phyloP scores from a whole-genome alignment of 2,797 vertebrate genomes.

The Streptopelia turtur region DNA sequence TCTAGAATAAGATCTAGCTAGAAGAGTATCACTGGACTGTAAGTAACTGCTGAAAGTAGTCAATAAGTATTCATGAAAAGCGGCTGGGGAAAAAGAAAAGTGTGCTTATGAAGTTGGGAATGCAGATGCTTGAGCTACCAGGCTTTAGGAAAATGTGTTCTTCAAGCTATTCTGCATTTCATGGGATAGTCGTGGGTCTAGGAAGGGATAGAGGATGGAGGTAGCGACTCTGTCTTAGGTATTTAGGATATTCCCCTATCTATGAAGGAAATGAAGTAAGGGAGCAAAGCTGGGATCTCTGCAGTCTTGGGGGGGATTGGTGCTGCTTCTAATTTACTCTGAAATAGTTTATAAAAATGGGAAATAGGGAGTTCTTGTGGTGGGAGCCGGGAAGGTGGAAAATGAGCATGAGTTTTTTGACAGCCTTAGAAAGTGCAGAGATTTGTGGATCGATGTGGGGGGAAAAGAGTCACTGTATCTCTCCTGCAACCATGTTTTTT shows the following conservation, averaged over 20 bases:
- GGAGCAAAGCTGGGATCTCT: background rate
- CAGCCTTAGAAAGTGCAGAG: background rate
- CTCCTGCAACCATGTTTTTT: fast-evolving
- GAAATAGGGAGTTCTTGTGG: fast-evolving
- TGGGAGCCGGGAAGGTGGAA: background rate
- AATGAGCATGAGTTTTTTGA: background rate
- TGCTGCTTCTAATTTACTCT: background rate
- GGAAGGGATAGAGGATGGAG: background rate
- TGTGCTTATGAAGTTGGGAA: background rate
- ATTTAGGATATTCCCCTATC: background rate
- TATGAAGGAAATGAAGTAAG: background rate
- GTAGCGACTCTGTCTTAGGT: background rate
- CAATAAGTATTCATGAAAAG: background rate
- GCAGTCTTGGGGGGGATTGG: background rate
- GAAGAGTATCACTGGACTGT: background rate
- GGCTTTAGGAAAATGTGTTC: background rate
- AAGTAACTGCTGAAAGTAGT: background rate
- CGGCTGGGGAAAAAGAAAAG: background rate
- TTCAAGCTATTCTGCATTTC: background rate
- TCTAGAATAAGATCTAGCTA: background rate
- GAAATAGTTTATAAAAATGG: background rate
- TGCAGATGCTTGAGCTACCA: background rate
- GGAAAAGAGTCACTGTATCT: background rate
- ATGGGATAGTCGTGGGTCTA: background rate
- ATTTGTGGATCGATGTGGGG: background rate